These are phyloP conservation scores for Drosophila cracens DNA, from an alignment of 2,888 invertebrate species.

Conservation along the genomic window DNA sequence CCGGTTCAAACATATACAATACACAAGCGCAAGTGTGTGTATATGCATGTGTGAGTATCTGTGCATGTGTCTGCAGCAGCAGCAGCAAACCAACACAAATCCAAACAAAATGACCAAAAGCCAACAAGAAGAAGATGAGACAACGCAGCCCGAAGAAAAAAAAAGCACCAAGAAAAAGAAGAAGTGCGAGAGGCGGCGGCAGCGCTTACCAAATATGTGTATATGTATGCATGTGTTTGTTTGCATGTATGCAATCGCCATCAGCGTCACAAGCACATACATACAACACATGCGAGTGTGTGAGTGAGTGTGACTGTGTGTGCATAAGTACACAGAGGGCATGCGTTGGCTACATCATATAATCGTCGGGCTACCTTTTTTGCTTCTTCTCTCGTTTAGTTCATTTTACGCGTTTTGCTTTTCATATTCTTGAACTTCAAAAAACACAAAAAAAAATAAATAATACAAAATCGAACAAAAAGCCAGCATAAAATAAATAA, in stretches of 20 bases:
- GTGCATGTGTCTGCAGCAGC: conserved; percentile 25
- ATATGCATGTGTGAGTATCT: conserved; percentile 10
- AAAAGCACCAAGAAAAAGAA: conserved; percentile 43
- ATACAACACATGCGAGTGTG: neutral
- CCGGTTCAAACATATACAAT: conserved; percentile 62
- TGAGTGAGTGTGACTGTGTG: conserved; percentile 1
- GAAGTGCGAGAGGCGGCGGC: conserved; percentile 37
- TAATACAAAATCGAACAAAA: conserved; percentile 61
- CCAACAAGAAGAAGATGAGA: conserved; percentile 70
- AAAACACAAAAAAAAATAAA: conserved; percentile 31
- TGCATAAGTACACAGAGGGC: conserved; percentile 47
- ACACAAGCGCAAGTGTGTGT: conserved; percentile 20
- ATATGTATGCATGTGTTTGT: conserved; percentile 22
- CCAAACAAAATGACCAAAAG: conserved; percentile 68
- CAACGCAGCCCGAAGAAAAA: conserved; percentile 44
- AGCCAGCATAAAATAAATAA: conserved; percentile 71
- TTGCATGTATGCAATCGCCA: conserved; percentile 29
- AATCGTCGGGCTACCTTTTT: conserved; percentile 55
- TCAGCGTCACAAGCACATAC: conserved; percentile 24
- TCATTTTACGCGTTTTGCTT: conserved; percentile 72
- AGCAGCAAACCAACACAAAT: conserved; percentile 33
- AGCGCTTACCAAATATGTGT: conserved; percentile 13
- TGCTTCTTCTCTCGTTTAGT: conserved; percentile 57
- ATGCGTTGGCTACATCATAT: conserved; percentile 59
- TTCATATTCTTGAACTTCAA: conserved; percentile 81